These are phyloP conservation scores for Mormyrus iriodes DNA, from an alignment of 2,113 vertebrate species.

Conservation along the genomic window DNA sequence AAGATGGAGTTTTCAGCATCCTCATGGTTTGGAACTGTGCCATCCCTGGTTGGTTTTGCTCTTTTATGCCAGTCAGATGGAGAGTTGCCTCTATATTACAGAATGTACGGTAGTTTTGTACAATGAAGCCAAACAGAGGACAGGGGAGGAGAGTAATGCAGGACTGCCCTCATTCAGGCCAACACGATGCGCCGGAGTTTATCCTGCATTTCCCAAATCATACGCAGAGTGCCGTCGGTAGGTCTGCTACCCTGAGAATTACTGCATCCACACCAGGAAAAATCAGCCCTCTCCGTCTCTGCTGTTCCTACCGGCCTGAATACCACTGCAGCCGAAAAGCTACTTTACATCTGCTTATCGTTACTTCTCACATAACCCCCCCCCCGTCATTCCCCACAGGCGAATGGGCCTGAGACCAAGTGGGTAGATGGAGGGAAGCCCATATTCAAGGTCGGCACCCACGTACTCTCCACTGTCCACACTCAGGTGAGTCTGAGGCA, in stretches of 20 bases:
- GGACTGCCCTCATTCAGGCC: background rate
- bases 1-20: background rate
- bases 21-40: background rate
- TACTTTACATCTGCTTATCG: constrained; percentile 18
- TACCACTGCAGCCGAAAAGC: constrained; percentile 3
- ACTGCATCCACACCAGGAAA: background rate
- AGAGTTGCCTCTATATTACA: background rate
- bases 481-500: constrained; percentile 74
- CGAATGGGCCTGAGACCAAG: constrained; percentile 76
- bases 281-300: constrained; percentile 10
- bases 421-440: constrained; percentile 91
- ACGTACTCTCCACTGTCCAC: constrained; percentile 87
- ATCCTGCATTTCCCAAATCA: background rate
- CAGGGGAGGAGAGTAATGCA: background rate
- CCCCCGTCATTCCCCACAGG: constrained; percentile 28
- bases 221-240: background rate
- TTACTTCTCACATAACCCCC: background rate
- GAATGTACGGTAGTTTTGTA: background rate
- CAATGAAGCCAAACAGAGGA: background rate
- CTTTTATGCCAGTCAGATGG: background rate
- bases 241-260: background rate
- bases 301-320: constrained; percentile 4
- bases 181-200: background rate
- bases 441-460: constrained; percentile 84
- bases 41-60: background rate